Percentiles rank a stretch among this genome's conserved stretches.
These are phyloP conservation scores for Polietes domitor DNA, from an alignment of 2,888 invertebrate species.

Conservation along the genomic window DNA sequence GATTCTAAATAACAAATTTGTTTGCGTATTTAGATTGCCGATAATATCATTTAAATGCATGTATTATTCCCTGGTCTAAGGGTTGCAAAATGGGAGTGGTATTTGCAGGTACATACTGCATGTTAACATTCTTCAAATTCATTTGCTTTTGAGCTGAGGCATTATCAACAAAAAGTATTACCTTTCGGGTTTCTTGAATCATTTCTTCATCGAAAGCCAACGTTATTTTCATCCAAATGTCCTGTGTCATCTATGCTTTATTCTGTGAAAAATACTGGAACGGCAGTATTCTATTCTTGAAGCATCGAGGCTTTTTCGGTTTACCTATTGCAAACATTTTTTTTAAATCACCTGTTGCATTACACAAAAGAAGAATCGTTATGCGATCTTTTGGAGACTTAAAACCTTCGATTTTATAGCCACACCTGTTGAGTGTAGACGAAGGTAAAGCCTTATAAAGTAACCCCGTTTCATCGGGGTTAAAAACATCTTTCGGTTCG, in stretches of 20 bases:
- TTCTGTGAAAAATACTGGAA: constrained; percentile 36
- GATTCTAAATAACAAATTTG: too few relatives aligned
- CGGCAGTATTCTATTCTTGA: constrained; percentile 31
- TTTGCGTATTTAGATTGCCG: too few relatives aligned
- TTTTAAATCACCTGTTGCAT: constrained; percentile 41
- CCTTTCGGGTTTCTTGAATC: constrained; percentile 41
- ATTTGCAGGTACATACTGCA: constrained; percentile 42
- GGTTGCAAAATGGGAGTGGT: constrained; percentile 23
- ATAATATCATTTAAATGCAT: too few relatives aligned
- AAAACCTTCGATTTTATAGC: not conserved
- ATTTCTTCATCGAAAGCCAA: constrained; percentile 35
- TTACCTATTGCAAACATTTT: constrained; percentile 33
- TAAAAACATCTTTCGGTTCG: constrained; percentile 42
- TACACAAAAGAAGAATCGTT: constrained; percentile 36
- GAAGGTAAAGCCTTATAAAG: constrained; percentile 27
- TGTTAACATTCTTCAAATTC: constrained; percentile 23
- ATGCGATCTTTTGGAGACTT: constrained; percentile 38
- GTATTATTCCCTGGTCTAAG: constrained; percentile 41
- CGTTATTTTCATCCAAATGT: constrained; percentile 23
- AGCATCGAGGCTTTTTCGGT: constrained; percentile 25
- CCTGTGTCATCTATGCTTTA: constrained; percentile 38
- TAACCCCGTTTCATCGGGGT: constrained; percentile 45
- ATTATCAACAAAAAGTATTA: constrained; percentile 45
- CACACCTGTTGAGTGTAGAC: not conserved
- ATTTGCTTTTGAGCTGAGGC: constrained; percentile 37